Conservation (phyloP, 2,797 vertebrate genomes). For the Hoplostethus atlanticus region DNA sequence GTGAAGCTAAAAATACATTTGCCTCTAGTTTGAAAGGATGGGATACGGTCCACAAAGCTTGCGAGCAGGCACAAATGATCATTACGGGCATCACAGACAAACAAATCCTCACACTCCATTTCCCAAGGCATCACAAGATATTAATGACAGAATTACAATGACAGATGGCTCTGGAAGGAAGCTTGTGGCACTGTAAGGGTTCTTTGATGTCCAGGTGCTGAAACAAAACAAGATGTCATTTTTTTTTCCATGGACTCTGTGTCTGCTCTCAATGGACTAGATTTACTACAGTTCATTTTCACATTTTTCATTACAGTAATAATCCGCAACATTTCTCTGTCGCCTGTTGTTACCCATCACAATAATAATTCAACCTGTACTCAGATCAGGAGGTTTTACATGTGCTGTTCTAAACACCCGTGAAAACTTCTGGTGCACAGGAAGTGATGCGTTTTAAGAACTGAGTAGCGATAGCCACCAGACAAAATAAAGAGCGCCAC, state of each 20-base stretch:
- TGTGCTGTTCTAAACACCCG: no score
- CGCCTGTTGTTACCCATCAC: no score
- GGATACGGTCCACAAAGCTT: constrained; percentile 16
- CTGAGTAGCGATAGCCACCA: no score
- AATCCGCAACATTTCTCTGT: not conserved
- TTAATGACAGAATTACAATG: constrained; percentile 9
- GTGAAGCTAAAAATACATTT: constrained; percentile 5
- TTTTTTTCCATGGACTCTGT: not conserved
- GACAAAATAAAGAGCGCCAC: no score
- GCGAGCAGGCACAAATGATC: constrained; percentile 16
- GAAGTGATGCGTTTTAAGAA: no score
- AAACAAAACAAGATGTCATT: constrained; percentile 13
- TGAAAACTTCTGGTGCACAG: no score
- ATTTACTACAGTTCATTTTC: not conserved
- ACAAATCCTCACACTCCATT: not conserved
- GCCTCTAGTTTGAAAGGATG: constrained; percentile 21
- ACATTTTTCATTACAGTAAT: not conserved
- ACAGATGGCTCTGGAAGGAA: constrained; percentile 17
- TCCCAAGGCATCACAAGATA: constrained; percentile 2
- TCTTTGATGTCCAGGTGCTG: constrained; percentile 27
- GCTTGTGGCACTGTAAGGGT: not conserved
- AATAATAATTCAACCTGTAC: no score
- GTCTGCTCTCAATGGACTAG: not conserved
- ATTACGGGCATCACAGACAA: not conserved
- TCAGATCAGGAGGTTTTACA: no score